phyloP scores from a whole-genome alignment of 2,113 vertebrate species.

The Trogon melanurus region DNA sequence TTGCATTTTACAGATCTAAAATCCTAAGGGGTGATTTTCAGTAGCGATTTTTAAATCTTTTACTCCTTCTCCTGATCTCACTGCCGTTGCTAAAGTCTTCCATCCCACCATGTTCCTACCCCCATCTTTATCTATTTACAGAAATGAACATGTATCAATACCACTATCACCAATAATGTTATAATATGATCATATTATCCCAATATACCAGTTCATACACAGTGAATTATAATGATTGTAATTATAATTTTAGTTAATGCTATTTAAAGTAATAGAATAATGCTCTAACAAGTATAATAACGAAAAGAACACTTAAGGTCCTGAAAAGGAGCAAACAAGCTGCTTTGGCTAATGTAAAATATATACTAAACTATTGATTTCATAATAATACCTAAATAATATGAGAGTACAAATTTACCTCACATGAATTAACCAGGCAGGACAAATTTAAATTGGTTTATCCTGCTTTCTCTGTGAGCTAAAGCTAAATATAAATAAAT shows the following conservation, averaged over 20 bases:
- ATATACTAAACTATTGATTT: not conserved
- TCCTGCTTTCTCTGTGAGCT: not conserved
- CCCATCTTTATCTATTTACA: not conserved
- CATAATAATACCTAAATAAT: constrained; percentile 1
- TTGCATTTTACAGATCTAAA: not conserved
- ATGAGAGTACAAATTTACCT: not conserved
- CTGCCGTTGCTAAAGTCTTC: not conserved
- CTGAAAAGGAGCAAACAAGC: not conserved
- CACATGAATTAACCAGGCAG: not conserved
- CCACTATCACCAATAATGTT: not conserved
- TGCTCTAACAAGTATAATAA: not conserved
- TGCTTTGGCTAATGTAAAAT: not conserved
- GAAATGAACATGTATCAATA: not conserved
- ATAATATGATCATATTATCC: not conserved
- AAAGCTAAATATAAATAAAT: not conserved
- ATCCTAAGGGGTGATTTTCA: not conserved
- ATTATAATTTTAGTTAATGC: not conserved
- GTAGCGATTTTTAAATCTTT: not conserved
- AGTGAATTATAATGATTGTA: not conserved
- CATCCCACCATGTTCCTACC: not conserved
- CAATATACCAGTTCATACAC: not conserved
- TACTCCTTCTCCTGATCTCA: not conserved
- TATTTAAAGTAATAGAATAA: not conserved
- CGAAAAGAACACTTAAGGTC: not conserved
- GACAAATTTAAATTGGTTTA: not conserved